Evolutionary conservation across 2,888 invertebrate genomes (phyloP).

Genomic region (Caenorhabditis wallacei): DNA sequence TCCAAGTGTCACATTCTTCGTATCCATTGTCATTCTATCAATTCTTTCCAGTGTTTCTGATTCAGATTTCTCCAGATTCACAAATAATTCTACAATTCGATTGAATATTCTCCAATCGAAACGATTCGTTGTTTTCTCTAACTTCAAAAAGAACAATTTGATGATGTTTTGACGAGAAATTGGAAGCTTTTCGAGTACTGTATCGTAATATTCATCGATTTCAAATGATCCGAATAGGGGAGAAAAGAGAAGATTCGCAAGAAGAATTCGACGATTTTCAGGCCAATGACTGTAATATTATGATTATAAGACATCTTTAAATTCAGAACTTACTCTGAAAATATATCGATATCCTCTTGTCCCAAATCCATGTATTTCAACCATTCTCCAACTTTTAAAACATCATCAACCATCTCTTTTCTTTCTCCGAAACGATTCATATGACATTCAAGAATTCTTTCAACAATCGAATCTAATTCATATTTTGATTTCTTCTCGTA

Average conservation of each 20-base stretch:
- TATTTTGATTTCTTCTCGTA: conserved; percentile 26
- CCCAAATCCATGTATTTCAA: conserved; percentile 48
- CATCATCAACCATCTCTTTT: conserved; percentile 22
- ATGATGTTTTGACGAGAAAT: conserved; percentile 20
- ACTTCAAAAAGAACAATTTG: conserved; percentile 41
- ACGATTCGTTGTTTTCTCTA: conserved; percentile 29
- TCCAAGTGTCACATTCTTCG: conserved; percentile 46
- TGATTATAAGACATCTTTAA: too few species aligned
- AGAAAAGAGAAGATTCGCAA: conserved; percentile 51
- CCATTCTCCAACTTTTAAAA: conserved; percentile 57
- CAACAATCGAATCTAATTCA: conserved; percentile 47
- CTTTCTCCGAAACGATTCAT: conserved; percentile 28
- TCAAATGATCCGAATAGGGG: conserved; percentile 36
- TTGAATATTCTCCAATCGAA: conserved; percentile 47
- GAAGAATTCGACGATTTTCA: conserved; percentile 10
- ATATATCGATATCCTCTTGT: conserved; percentile 30
- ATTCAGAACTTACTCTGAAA: conserved; percentile 36
- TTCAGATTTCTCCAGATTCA: conserved; percentile 39
- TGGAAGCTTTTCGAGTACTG: conserved; percentile 50
- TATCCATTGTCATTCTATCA: conserved; percentile 44
- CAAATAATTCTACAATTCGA: conserved; percentile 29
- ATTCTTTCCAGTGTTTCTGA: conserved; percentile 25
- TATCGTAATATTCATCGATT: conserved; percentile 55
- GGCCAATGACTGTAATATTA: conserved; percentile 42
- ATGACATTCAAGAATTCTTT: conserved; percentile 49